Conservation (phyloP, 2,797 vertebrate species). For the Sebastes iracundus region DNA sequence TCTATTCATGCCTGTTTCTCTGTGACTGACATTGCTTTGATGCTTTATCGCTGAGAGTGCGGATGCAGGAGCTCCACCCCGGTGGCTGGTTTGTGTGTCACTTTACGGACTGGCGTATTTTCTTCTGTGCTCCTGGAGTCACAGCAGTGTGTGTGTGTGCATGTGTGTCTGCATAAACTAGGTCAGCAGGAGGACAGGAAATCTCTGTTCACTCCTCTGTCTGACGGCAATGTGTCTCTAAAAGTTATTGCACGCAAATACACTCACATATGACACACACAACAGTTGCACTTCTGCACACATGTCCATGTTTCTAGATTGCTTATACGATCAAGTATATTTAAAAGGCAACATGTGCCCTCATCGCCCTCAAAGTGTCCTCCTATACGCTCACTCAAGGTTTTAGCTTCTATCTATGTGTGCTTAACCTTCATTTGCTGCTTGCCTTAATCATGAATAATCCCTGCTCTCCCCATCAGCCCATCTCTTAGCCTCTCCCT, state of each 20-base stretch:
- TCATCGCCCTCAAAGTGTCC: neutral
- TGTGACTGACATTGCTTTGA: constrained; percentile 23
- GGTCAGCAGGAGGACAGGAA: constrained; percentile 76
- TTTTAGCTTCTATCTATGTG: constrained; percentile 28
- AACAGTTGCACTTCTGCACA: neutral
- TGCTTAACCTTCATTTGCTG: constrained; percentile 22
- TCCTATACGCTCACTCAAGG: constrained; percentile 4
- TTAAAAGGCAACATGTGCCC: neutral
- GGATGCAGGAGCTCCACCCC: constrained; percentile 27
- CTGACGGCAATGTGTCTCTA: constrained; percentile 41
- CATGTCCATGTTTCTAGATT: constrained; percentile 12
- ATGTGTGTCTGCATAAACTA: constrained; percentile 56
- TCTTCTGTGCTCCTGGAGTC: constrained; percentile 47
- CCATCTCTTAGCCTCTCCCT: neutral
- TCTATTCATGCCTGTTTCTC: constrained; percentile 18
- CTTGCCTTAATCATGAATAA: constrained; percentile 18
- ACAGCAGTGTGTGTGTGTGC: constrained; percentile 7
- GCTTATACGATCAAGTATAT: neutral
- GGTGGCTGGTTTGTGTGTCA: constrained; percentile 52
- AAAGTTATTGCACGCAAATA: constrained; percentile 24
- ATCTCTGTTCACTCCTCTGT: constrained; percentile 58
- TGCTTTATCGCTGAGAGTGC: constrained; percentile 16
- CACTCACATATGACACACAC: neutral
- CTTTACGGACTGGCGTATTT: constrained; percentile 50
- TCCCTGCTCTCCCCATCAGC: neutral